Evolutionary conservation across 53 echinoderm and acorn worm species (phyloP).

Genomic region (Temnopleurus reevesii): DNA sequence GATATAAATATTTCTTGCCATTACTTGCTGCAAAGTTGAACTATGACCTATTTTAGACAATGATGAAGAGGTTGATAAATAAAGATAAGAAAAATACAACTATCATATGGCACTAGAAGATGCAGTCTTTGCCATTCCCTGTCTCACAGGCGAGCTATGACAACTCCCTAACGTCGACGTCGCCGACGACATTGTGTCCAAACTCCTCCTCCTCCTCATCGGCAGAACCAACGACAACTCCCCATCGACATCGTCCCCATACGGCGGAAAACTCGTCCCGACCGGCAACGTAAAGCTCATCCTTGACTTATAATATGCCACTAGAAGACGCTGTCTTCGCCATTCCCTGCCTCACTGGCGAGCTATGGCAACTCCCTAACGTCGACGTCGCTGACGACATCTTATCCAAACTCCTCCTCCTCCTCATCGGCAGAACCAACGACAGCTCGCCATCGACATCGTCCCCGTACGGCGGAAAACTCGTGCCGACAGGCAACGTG

Average conservation of each 20-base stretch:
- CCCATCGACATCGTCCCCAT: neutral
- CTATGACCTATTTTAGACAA: no score
- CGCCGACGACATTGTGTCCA: neutral
- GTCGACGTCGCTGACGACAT: conserved; percentile 6
- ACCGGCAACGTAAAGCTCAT: conserved; percentile 29
- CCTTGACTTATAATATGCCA: no score
- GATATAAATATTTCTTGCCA: no score
- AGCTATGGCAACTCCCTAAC: neutral
- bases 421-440: conserved; percentile 2
- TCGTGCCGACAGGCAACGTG: neutral
- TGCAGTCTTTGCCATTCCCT: conserved; percentile 57
- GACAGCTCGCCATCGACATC: neutral
- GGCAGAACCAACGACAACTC: neutral
- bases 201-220: conserved; percentile 28
- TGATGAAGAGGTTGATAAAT: no score
- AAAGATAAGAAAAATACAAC: no score
- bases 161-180: neutral
- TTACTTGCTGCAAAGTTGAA: no score
- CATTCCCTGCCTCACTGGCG: neutral
- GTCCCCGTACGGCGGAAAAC: neutral
- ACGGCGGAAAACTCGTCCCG: neutral
- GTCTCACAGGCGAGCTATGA: neutral
- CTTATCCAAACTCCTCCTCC: conserved; percentile 15
- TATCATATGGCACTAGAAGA: neutral
- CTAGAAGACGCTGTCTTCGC: conserved; percentile 53